Evolutionary conservation across 2,797 vertebrate genomes (phyloP), one percentile per base, ranked within the genome.

Genomic region (Botia kubotai): DNA sequence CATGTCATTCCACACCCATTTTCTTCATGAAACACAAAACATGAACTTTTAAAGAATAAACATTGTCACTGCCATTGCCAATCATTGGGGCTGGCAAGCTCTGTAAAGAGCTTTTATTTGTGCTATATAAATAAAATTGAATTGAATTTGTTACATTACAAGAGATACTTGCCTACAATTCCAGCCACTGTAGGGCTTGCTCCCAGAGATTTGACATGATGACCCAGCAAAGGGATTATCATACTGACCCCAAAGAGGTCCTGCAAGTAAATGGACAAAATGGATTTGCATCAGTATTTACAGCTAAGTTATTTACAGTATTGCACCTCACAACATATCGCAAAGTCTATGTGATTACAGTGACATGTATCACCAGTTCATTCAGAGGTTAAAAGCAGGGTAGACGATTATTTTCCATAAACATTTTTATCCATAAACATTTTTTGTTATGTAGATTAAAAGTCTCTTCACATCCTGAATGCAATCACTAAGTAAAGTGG

Each of bases 221-320:
- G 96, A 86, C 93, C 97, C 89, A 99, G 89, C 86, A 98, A 90
- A 33, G 98, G 98, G 82, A 99, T 94, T 81, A 99, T 94, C 96
- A 98, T 95, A 90, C 98, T 99, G 84, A 99, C 97, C 77, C 96
- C 98, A 90, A 99, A 98, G 87, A 99, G 91, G 86, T 99, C 98
- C 98, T 99, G 84, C 50, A 80, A 57, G 48, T 55, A 76, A 67
- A 26, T 55, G 10, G 62, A 75, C 10, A 36, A 63, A 65, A 52
- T 19, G 0, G 17, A 70, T 62, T 33, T 48, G 43, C 43, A 21
- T 21, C 58, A 60, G 26, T 29, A 29, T 62, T 46, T 46, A 46
- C 43, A 29, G 26, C 13, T 46, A 11, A 29, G 7, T 58, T 3
- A 58, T 43, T 43, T 43, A 12, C 3, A 13, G 52, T 53, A 53